Base-by-base conservation (phyloP, 2,113 vertebrate genomes). In the Sapajus apella region DNA sequence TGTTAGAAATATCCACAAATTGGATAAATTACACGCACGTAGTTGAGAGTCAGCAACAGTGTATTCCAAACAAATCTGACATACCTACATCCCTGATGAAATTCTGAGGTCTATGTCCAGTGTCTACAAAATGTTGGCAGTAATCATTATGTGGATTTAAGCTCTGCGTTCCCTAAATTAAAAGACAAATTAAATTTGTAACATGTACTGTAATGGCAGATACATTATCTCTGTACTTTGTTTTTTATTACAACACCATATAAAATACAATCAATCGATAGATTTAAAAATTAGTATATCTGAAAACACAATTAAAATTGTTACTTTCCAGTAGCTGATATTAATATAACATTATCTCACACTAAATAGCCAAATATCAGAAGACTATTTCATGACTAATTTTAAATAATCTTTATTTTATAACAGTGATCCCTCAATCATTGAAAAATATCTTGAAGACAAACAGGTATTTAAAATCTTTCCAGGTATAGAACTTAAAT, bases 101-200 rank as follows among this genome's bases (percentile, higher is more conserved):
- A 98, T 99, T 99, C 97, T 99, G 99, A 16, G 99, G 99, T 89
- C 99, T 98, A 92, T 99, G 99, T 50, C 99, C 99, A 4, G 99
- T 99, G 97, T 99, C 99, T 92, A 99, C 99, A 97, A 99, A 99
- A 96, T 99, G 99, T n/a, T 99, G 99, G 98, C 99, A 99, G 96
- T 99, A 99, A 97, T 99, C 99, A 1, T 99, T 99, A 98, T 99
- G 99, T 56, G 99, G 99, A 98, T 99, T 99, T 97, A 99, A 98
- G 97, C 99, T 99, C 97, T 99, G 99, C 16, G 99, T 99, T 77
- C 99, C 99, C 99, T 99, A 97, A 25, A 95, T 92, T 97, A 97
- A 97, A 96, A 79, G 85, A 32, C 45, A 96, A 96, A 92, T 93
- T 37, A 92, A 92, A 91, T 95, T 47, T 94, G 80, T 1, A 80